phyloP scores from a whole-genome alignment of 2,888 invertebrate genomes.

The Pristionchus maxplancki region DNA sequence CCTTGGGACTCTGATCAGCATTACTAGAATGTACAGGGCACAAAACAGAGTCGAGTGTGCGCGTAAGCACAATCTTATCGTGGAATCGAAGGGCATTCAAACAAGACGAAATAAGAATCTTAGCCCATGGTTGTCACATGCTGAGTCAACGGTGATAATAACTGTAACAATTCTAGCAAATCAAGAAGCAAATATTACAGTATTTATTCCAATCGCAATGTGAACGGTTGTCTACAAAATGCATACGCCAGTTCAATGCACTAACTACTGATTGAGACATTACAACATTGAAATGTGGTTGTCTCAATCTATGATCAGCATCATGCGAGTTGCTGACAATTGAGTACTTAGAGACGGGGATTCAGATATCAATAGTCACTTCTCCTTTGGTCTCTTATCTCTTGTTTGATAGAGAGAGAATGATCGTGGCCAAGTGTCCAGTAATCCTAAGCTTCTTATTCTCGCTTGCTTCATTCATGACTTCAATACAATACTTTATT shows the following conservation, averaged over 20 bases:
- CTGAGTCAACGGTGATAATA: no score
- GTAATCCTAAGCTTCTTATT: not conserved
- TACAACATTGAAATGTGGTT: no score
- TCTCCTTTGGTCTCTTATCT: not conserved
- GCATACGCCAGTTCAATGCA: no score
- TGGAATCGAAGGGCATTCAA: not conserved
- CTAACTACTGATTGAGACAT: no score
- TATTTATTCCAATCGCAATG: no score
- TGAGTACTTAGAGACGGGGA: not conserved
- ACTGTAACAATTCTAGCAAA: no score
- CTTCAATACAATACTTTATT: not conserved
- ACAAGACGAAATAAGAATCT: no score
- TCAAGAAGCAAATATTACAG: no score
- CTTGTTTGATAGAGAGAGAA: not conserved
- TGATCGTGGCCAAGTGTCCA: not conserved
- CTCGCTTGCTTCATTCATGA: not conserved
- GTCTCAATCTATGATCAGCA: not conserved
- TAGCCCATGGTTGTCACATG: no score
- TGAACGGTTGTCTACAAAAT: no score
- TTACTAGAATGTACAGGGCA: not conserved
- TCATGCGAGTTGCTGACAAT: not conserved
- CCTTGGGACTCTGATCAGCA: not conserved
- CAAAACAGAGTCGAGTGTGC: not conserved
- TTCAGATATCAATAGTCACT: not conserved
- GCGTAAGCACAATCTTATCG: not conserved